Evolutionary conservation across 2,797 vertebrate genomes (phyloP), one percentile per base, ranked within the genome.

Genomic region (Aplochiton taeniatus): DNA sequence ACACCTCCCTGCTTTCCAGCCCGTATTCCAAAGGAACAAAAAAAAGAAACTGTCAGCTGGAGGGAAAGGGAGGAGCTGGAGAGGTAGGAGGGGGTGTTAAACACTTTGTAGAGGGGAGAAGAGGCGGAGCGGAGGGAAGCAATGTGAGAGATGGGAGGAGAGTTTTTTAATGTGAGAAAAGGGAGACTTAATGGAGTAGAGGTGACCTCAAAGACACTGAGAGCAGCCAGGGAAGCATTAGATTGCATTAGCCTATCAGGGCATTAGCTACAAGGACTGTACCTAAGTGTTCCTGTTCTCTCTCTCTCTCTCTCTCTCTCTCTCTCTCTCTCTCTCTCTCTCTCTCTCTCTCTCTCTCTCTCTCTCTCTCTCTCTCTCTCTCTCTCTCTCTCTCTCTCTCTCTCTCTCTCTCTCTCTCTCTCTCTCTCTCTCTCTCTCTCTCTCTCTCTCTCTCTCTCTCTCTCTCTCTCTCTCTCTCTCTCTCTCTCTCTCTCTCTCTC

Each of bases 1-100:
- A 75, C 71, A 74, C 70, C 67, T 72, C 72, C 61, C 67, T 66
- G 77, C 64, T 75, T 41, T 31, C 31, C 31, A 31, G n/a, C n/a
- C n/a, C n/a, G n/a, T n/a, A n/a, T n/a, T n/a, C n/a, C n/a, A n/a
- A n/a, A n/a, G n/a, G n/a, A n/a, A n/a, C n/a, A n/a, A n/a, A n/a
- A n/a, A n/a, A n/a, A n/a, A n/a, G n/a, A n/a, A n/a, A 31, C 31
- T 3, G 31, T 31, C 62, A 83, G 46, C 46, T 12, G 47, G 31
- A 54, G 16, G 31, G 61, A 18, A 53, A 55, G 49, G 31, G 31
- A 31, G 6, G 31, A 31, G 31, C 31, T 55, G 17, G 48, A 8
- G 14, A 1, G 31, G n/a, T 16, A 46, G 44, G 9, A 63, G 51
- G 45, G 47, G 51, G 55, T n/a, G n/a, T n/a, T n/a, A n/a, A n/a